Evolutionary conservation across 2,888 invertebrate species (phyloP).

Genomic region (Dione vanillae): DNA sequence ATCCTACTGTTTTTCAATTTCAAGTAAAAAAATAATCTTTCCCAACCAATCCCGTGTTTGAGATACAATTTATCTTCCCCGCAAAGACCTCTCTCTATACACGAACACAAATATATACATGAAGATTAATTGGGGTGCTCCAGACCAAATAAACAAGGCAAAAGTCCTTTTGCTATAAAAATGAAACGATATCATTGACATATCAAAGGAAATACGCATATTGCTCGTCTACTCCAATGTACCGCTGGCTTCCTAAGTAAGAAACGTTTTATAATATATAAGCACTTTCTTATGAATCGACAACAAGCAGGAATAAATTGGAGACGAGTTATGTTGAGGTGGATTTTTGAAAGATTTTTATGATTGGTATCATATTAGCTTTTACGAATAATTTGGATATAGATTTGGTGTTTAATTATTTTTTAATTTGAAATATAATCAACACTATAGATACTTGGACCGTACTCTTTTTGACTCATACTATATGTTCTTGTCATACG

Average conservation of each 20-base stretch:
- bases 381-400: no score
- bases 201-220: constrained; percentile 51
- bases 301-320: neutral
- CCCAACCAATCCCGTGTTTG: constrained; percentile 14
- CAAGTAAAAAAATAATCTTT: constrained; percentile 17
- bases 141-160: constrained; percentile 42
- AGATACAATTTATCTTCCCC: constrained; percentile 23
- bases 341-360: neutral
- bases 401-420: neutral
- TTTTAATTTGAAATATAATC: no score
- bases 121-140: constrained; percentile 44
- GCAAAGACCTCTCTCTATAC: neutral
- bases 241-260: constrained; percentile 7
- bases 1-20: constrained; percentile 5
- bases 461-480: no score
- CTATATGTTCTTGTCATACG: no score
- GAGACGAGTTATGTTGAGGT: neutral
- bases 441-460: no score
- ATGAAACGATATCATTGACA: constrained; percentile 37
- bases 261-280: constrained; percentile 8
- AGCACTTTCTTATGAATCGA: neutral
- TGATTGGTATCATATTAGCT: neutral
- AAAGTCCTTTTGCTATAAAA: constrained; percentile 37
- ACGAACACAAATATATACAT: constrained; percentile 5
- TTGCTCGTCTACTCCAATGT: constrained; percentile 42